These are phyloP conservation scores for Nysson spinosus DNA, from an alignment of 2,888 invertebrate genomes.

Conservation along the genomic window DNA sequence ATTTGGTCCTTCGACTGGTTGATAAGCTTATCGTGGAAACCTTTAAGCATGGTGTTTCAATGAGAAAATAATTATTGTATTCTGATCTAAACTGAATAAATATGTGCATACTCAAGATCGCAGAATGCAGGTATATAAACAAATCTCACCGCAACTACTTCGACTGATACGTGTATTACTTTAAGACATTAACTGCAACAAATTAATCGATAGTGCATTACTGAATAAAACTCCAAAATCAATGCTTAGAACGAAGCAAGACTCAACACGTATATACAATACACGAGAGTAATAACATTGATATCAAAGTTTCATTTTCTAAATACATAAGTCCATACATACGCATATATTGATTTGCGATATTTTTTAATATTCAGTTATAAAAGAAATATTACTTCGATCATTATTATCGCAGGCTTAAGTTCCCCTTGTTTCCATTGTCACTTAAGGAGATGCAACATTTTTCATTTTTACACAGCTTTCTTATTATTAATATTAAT, in stretches of 20 bases:
- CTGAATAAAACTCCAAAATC: slow-evolving; percentile 5
- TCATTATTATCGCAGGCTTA: slow-evolving; percentile 20
- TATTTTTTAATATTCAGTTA: slow-evolving; percentile 12
- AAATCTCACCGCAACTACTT: not conserved
- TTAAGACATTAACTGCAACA: no score
- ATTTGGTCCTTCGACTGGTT: slow-evolving; percentile 17
- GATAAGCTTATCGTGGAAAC: slow-evolving; percentile 32
- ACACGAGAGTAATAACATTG: slow-evolving; percentile 5
- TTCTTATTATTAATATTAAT: slow-evolving; percentile 13
- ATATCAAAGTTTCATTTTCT: slow-evolving; percentile 13
- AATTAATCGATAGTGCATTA: no score
- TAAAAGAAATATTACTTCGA: no score
- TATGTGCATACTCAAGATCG: slow-evolving; percentile 33
- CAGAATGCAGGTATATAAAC: slow-evolving; percentile 6
- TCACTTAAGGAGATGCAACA: slow-evolving; percentile 32
- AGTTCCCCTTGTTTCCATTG: slow-evolving; percentile 50
- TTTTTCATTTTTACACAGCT: slow-evolving; percentile 7
- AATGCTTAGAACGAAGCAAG: slow-evolving; percentile 50
- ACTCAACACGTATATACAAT: slow-evolving; percentile 32
- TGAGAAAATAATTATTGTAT: slow-evolving; percentile 40
- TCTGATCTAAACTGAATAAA: slow-evolving; percentile 46
- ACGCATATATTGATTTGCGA: not conserved
- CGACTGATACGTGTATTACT: no score
- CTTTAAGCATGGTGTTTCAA: slow-evolving; percentile 30
- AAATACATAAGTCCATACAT: no score